These are phyloP conservation scores for Conus betulinus DNA, from an alignment of 1,140 invertebrate genomes.

Conservation along the genomic window DNA sequence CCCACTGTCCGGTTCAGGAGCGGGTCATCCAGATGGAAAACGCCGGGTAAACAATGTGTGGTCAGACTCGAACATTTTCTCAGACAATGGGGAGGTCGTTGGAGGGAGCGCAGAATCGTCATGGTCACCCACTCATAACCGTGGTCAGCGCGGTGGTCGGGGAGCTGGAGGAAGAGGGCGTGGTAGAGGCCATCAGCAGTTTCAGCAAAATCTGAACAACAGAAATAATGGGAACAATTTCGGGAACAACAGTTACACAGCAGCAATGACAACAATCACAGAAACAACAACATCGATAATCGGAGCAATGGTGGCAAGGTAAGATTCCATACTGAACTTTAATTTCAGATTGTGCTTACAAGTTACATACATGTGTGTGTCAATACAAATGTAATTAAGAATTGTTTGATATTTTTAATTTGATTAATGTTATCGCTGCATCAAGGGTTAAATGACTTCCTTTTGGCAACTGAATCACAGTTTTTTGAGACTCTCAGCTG, in stretches of 20 bases:
- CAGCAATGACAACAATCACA: background rate
- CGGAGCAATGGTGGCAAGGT: background rate
- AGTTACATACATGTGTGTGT: too few species aligned
- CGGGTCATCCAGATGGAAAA: background rate
- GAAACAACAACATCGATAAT: background rate
- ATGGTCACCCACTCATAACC: background rate
- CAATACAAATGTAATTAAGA: too few species aligned
- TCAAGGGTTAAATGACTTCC: too few species aligned
- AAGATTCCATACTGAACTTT: background rate
- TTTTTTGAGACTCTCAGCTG: too few species aligned
- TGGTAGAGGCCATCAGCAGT: background rate
- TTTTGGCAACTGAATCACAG: too few species aligned
- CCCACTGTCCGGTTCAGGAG: background rate
- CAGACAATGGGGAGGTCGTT: background rate
- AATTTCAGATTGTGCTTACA: too few species aligned
- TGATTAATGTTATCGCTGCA: too few species aligned
- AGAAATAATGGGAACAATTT: background rate
- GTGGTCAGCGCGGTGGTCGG: background rate
- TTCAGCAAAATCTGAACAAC: background rate
- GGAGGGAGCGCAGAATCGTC: background rate
- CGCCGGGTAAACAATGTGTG: background rate
- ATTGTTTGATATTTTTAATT: too few species aligned
- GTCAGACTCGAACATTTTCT: background rate
- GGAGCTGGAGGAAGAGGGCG: background rate
- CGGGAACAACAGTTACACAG: background rate